Evolutionary conservation across 1,140 invertebrate species (phyloP), one percentile per base, ranked within the genome.

Genomic region (Diorhabda elongata): DNA sequence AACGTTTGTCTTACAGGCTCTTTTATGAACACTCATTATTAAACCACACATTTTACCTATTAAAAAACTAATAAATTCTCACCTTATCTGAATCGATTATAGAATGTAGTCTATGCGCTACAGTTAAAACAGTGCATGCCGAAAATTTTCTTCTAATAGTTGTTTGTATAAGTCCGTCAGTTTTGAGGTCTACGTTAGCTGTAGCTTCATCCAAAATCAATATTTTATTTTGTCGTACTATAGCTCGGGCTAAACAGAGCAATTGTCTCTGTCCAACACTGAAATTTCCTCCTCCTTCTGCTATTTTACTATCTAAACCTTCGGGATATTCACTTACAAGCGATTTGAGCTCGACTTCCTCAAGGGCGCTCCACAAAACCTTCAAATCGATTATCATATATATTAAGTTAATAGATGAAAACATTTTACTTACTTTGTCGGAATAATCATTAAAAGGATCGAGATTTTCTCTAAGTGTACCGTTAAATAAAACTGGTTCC

Each of bases 401-500:
- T 59, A 5, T 42, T n/a, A 56, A 56, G n/a, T 56, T 56, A 7
- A 7, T 60, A 11, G 11, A 42, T 4, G 5, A 7, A 58, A 52
- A 52, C 47, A 57, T 4, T 56, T 90, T 91, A 43, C 89, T 95
- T 3, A 96, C 80, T 75, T 93, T 74, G 81, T 87, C 84, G 75
- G 95, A 80, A 75, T 89, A 89, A 26, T 83, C 79, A 69, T 89
- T 84, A 76, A 94, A 95, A 0, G 94, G 94, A 83, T 96, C 94
- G 73, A 97, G 82, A 80, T 97, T 96, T 74, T 89, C 89, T 11
- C 94, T 85, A 61, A 95, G 74, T 5, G 87, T 88, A 0, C 92
- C 93, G 7, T 89, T 91, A 80, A 96, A 96, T 0, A 96, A 81
- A 2, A 95, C 87, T 2, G 92, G 92, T 69, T 89, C 90, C 81